Percentiles rank a stretch among this genome's conserved stretches.
Conservation (phyloP, 2,888 invertebrate genomes). For the Polydrusus tereticollis region DNA sequence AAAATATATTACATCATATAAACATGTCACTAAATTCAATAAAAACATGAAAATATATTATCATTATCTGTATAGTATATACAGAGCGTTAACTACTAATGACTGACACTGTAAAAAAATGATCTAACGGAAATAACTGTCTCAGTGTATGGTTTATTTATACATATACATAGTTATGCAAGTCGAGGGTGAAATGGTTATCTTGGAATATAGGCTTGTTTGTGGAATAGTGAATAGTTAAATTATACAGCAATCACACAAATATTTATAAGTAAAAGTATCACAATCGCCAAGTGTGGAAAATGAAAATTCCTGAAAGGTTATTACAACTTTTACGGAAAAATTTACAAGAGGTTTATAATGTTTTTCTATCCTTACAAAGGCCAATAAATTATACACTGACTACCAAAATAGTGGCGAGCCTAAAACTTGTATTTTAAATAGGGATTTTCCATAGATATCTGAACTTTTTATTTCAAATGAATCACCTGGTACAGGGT, state of each 20-base stretch:
- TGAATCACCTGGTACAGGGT: too few species aligned
- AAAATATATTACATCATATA: slow-evolving; percentile 66
- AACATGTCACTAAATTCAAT: slow-evolving; percentile 64
- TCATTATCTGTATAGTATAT: slow-evolving; percentile 65
- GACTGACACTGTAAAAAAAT: slow-evolving; percentile 57
- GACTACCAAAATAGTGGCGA: too few species aligned
- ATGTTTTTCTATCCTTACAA: too few species aligned
- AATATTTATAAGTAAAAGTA: background rate
- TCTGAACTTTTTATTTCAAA: too few species aligned
- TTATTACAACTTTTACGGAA: too few species aligned
- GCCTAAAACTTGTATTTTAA: too few species aligned
- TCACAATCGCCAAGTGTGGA: too few species aligned
- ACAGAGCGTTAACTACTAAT: slow-evolving; percentile 63
- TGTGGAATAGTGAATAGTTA: slow-evolving; percentile 21
- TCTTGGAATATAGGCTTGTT: slow-evolving; percentile 37
- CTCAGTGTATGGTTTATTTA: slow-evolving; percentile 56
- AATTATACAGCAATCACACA: slow-evolving; percentile 14
- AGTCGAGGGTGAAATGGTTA: slow-evolving; percentile 60
- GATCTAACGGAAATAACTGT: slow-evolving; percentile 61
- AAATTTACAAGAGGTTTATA: too few species aligned
- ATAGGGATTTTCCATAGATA: too few species aligned
- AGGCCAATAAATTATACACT: too few species aligned
- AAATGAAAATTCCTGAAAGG: too few species aligned
- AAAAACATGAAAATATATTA: slow-evolving; percentile 62
- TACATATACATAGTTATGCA: slow-evolving; percentile 56